Evolutionary conservation across 2,113 vertebrate genomes (phyloP).

Genomic region (Gavia stellata): DNA sequence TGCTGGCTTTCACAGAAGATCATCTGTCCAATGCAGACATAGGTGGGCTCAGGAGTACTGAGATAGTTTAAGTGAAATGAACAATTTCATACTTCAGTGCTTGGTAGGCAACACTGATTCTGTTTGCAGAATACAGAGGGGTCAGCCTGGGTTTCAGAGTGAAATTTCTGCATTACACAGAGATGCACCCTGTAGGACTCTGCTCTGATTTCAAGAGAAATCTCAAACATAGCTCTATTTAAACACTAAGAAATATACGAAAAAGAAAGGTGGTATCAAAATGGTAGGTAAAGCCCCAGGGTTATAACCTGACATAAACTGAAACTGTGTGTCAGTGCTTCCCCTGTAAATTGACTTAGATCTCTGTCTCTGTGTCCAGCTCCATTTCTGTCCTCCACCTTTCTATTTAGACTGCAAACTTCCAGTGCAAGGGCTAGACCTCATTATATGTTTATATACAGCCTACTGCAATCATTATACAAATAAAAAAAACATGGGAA

Average conservation of each 20-base stretch:
- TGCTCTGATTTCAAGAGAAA: not conserved
- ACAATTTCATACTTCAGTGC: not conserved
- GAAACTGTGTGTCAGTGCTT: not conserved
- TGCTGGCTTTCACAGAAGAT: not conserved
- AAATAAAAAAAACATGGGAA: slow-evolving; percentile 41
- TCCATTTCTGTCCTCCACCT: not conserved
- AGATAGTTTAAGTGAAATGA: not conserved
- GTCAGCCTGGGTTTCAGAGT: not conserved
- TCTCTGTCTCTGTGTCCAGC: not conserved
- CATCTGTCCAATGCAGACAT: not conserved
- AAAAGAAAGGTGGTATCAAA: not conserved
- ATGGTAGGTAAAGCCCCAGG: not conserved
- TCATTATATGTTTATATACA: not conserved
- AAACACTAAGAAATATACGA: not conserved
- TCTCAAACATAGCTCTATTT: not conserved
- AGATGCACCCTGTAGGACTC: not conserved
- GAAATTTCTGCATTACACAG: not conserved
- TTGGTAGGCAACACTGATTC: not conserved
- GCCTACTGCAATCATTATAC: not conserved
- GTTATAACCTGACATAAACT: not conserved
- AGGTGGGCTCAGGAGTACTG: not conserved
- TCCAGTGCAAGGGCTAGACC: not conserved
- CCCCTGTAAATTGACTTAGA: not conserved
- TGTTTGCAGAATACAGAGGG: not conserved
- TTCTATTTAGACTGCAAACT: not conserved